These are phyloP conservation scores for Scrobipalpa atriplicella DNA, from an alignment of 2,888 invertebrate species.

Conservation along the genomic window DNA sequence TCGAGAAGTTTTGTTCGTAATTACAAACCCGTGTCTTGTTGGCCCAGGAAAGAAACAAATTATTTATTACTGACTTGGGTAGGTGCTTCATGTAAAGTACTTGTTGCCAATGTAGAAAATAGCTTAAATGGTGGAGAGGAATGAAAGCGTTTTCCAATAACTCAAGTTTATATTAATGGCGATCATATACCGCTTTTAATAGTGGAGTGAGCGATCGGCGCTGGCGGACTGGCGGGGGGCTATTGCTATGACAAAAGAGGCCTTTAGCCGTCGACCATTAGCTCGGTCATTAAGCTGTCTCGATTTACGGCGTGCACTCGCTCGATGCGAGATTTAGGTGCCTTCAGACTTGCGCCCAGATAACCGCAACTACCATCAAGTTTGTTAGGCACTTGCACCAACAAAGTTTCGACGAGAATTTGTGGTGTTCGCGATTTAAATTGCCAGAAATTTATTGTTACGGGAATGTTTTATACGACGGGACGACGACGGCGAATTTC, in stretches of 20 bases:
- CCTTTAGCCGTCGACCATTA: slow-evolving; percentile 52
- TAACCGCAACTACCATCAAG: slow-evolving; percentile 33
- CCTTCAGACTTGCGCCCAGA: slow-evolving; percentile 29
- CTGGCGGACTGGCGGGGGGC: slow-evolving; percentile 31
- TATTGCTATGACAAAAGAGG: slow-evolving; percentile 51
- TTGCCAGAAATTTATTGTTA: slow-evolving; percentile 22
- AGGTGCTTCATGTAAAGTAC: slow-evolving; percentile 2
- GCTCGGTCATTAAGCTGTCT: slow-evolving; percentile 57
- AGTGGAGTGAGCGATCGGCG: slow-evolving; percentile 42
- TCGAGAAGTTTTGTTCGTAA: background rate
- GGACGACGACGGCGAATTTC: slow-evolving; percentile 1
- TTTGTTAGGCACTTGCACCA: slow-evolving; percentile 29
- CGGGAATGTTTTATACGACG: slow-evolving; percentile 13
- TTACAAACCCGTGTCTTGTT: background rate
- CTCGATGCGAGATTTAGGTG: slow-evolving; percentile 45
- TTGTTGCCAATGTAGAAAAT: background rate
- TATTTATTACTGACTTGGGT: slow-evolving; percentile 3
- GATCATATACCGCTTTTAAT: slow-evolving; percentile 40
- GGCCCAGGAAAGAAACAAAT: background rate
- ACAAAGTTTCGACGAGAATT: slow-evolving; percentile 26
- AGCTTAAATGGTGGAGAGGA: background rate
- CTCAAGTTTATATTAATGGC: slow-evolving; percentile 37
- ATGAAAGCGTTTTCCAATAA: slow-evolving; percentile 25
- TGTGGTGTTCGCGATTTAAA: slow-evolving; percentile 27
- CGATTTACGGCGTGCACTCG: slow-evolving; percentile 51